phyloP scores from a whole-genome alignment of 23 tunicate genomes.

The Trididemnum miniatum region DNA sequence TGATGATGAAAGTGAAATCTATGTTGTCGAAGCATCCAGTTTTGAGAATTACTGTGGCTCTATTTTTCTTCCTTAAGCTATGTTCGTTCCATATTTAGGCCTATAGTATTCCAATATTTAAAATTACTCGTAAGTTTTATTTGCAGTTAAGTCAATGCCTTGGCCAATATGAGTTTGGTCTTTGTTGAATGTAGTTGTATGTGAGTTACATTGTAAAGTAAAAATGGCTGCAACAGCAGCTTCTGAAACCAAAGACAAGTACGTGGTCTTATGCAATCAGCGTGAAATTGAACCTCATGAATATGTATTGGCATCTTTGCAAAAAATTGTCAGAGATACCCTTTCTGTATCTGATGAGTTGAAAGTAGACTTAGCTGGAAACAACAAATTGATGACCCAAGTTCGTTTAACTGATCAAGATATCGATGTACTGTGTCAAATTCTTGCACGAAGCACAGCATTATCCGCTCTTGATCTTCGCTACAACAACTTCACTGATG shows the following conservation, averaged over 20 bases:
- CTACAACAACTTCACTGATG: conserved; percentile 85
- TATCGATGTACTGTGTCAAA: conserved; percentile 59
- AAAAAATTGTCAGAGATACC: conserved; percentile 61
- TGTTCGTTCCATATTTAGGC: too few relatives aligned
- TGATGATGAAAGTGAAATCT: too few relatives aligned
- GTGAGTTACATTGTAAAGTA: too few relatives aligned
- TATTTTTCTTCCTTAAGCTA: too few relatives aligned
- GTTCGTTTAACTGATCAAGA: conserved; percentile 45
- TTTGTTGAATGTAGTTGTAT: too few relatives aligned
- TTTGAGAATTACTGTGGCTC: too few relatives aligned
- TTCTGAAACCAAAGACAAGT: conserved; percentile 66
- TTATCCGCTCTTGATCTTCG: conserved; percentile 70
- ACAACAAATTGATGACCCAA: conserved; percentile 71
- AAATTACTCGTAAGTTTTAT: too few relatives aligned
- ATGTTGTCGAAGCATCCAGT: too few relatives aligned
- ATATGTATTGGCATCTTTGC: conserved; percentile 57
- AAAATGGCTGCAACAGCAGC: conserved; percentile 70
- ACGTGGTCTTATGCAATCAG: conserved; percentile 70
- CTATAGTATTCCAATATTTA: too few relatives aligned
- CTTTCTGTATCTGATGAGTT: conserved; percentile 64
- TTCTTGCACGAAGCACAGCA: conserved; percentile 79
- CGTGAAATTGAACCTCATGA: conserved; percentile 62
- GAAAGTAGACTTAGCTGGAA: conserved; percentile 70
- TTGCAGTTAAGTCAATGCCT: not conserved
- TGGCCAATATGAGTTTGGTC: not conserved